Percentiles rank a stretch among this genome's conserved stretches.
phyloP scores from a whole-genome alignment of 2,888 invertebrate genomes.

The Tyria jacobaeae region DNA sequence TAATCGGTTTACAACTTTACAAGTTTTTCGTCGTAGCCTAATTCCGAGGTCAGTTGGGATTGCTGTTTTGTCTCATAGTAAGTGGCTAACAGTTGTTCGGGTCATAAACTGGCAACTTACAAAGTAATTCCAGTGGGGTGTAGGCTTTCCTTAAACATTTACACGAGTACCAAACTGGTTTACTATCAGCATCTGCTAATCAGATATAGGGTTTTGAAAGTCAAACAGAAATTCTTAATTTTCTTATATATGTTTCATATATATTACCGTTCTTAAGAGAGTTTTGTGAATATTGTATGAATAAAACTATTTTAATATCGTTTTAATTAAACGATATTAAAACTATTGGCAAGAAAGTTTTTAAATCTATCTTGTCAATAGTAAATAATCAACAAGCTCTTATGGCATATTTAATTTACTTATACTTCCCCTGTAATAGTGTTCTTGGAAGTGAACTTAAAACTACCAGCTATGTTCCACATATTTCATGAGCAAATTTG shows the following conservation, averaged over 20 bases:
- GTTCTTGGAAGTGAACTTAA: not conserved
- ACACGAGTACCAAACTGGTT: conserved; percentile 30
- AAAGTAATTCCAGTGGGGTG: conserved; percentile 49
- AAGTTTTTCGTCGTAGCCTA: conserved; percentile 37
- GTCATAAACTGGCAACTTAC: conserved; percentile 44
- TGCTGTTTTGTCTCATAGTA: conserved; percentile 53
- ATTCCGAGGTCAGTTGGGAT: conserved; percentile 45
- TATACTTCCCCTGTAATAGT: not conserved
- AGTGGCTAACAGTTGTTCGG: conserved; percentile 49
- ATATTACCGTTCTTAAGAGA: conserved; percentile 10
- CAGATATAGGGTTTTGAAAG: conserved; percentile 29
- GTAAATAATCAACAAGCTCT: too few species aligned
- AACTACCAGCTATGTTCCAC: conserved; percentile 34
- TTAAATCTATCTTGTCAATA: too few species aligned
- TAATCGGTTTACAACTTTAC: too few species aligned
- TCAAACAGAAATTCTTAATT: conserved; percentile 27
- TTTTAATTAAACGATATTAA: not conserved
- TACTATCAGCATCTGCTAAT: conserved; percentile 32
- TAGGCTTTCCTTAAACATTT: conserved; percentile 47
- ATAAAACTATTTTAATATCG: not conserved
- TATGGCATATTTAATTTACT: not conserved
- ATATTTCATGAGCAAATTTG: conserved; percentile 50
- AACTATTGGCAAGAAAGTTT: too few species aligned
- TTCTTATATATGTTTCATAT: conserved; percentile 23
- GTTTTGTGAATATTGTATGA: not conserved